Percentiles rank a stretch among this genome's conserved stretches.
phyloP scores from a whole-genome alignment of 92 coral and sea anemone genomes.

The Scolanthus callimorphus region DNA sequence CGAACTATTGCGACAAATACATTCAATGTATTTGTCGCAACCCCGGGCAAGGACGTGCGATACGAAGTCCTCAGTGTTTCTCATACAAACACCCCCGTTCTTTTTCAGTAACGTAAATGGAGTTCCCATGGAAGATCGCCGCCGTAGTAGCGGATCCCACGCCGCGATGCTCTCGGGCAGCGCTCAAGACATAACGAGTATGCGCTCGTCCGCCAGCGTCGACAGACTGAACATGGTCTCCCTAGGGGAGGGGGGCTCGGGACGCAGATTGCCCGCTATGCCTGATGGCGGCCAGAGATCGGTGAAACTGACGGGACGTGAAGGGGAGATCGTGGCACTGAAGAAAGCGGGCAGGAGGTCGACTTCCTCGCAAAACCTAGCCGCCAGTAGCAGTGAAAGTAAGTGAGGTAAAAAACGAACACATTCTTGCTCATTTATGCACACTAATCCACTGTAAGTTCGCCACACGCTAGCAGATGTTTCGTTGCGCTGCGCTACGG shows the following conservation, averaged over 20 bases:
- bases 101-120: conserved; percentile 37
- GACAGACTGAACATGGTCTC: conserved; percentile 82
- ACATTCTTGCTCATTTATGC: no score
- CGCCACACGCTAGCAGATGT: no score
- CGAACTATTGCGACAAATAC: no score
- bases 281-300: conserved; percentile 80
- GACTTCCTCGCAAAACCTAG: conserved; percentile 78
- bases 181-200: conserved; percentile 41
- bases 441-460: no score
- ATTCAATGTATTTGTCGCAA: no score
- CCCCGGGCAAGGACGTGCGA: no score
- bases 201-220: conserved; percentile 85
- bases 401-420: no score
- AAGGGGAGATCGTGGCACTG: conserved; percentile 91
- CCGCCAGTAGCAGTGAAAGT: conserved; percentile 31
- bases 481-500: no score
- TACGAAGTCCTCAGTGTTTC: no score
- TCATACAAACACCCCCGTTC: no score
- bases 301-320: conserved; percentile 91
- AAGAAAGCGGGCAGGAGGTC: conserved; percentile 89
- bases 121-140: conserved; percentile 32
- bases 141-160: conserved; percentile 59
- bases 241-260: conserved; percentile 60
- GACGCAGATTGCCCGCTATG: conserved; percentile 63
- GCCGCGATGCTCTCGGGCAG: conserved; percentile 17